A percentile compares a stretch with the other conserved stretches of the same genome.
Conservation (phyloP, 2,113 vertebrate species). For the Mus pahari region DNA sequence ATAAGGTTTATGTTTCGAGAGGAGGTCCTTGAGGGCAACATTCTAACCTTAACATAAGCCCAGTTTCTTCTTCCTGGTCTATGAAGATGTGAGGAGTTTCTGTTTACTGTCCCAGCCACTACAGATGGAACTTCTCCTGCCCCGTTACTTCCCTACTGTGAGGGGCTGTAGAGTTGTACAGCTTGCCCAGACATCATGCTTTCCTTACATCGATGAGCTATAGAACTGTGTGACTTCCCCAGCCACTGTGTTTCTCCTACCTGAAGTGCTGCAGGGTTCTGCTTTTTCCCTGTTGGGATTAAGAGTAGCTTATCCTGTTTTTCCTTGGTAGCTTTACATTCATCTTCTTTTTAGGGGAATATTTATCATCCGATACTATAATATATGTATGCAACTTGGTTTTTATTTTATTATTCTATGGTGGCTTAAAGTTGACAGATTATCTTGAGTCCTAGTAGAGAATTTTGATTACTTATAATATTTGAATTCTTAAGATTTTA, state of each 20-base stretch:
- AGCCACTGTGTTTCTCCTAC: not conserved
- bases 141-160: not conserved
- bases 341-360: not conserved
- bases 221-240: too few relatives aligned
- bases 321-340: not conserved
- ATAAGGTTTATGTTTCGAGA: not conserved
- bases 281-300: not conserved
- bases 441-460: not conserved
- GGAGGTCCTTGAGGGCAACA: not conserved
- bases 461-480: not conserved
- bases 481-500: too few relatives aligned
- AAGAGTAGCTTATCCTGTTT: not conserved
- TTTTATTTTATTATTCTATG: not conserved
- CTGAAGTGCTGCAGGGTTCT: not conserved
- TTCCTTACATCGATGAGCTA: too few relatives aligned
- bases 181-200: not conserved
- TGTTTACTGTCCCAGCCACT: too few relatives aligned
- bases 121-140: not conserved
- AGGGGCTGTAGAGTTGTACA: not conserved
- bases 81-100: not conserved
- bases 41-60: not conserved
- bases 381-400: not conserved
- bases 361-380: not conserved
- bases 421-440: not conserved
- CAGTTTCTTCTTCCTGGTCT: not conserved